Evolutionary conservation across 2,113 vertebrate species (phyloP).

Genomic region (Dicerorhinus sumatrensis): DNA sequence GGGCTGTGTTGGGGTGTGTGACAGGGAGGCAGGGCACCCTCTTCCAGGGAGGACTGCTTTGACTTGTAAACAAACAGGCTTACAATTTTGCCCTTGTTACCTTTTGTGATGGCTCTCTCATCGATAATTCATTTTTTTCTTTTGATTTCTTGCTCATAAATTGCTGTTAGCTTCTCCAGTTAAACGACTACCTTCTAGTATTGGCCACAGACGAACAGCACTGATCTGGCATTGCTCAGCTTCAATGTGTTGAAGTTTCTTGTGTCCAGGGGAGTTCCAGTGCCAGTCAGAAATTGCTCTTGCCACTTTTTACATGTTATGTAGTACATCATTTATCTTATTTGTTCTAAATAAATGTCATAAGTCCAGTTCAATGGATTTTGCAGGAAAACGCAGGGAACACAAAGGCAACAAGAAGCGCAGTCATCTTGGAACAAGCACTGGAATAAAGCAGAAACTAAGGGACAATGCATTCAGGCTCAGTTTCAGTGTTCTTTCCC

Average conservation of each 20-base stretch:
- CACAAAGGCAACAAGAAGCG: neutral
- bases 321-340: neutral
- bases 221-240: neutral
- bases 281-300: neutral
- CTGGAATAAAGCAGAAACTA: rapidly evolving
- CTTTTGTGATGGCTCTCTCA: neutral
- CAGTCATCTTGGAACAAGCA: neutral
- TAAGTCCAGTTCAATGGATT: neutral
- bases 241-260: neutral
- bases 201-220: neutral
- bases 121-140: neutral
- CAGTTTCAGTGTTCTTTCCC: too few relatives aligned
- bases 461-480: rapidly evolving
- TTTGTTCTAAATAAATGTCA: neutral
- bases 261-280: neutral
- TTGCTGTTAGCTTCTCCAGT: neutral
- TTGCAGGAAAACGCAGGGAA: neutral
- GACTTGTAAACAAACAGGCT: neutral
- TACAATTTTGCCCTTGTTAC: neutral
- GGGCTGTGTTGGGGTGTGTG: neutral
- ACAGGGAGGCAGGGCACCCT: neutral
- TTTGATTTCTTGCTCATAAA: neutral
- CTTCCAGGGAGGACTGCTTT: neutral
- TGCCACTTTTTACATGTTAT: neutral
- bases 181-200: neutral